These are phyloP conservation scores for Thaumatotibia leucotreta DNA, from an alignment of 1,140 invertebrate genomes.

Conservation along the genomic window DNA sequence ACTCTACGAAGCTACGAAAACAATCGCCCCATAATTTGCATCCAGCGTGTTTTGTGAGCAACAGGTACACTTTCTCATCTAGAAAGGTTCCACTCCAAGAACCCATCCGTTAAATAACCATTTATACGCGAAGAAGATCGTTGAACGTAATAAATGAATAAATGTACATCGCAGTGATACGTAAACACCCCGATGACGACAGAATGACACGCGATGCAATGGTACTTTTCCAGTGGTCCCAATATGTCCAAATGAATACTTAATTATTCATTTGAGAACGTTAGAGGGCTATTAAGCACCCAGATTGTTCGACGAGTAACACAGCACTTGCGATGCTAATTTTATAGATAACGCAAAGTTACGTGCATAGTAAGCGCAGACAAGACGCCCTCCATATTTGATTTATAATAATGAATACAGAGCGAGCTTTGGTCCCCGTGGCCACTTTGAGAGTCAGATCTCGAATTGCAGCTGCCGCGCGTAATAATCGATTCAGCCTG, in stretches of 20 bases:
- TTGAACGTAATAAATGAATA: constrained; percentile 1
- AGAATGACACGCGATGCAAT: background rate
- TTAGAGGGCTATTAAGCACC: background rate
- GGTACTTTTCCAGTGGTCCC: constrained; percentile 5
- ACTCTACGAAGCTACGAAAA: too few relatives aligned
- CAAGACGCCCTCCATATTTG: constrained; percentile 40
- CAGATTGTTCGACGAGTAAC: background rate
- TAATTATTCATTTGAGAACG: constrained; percentile 3
- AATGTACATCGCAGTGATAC: background rate
- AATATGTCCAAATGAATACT: constrained; percentile 5
- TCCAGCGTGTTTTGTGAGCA: background rate
- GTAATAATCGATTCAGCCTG: constrained; percentile 54
- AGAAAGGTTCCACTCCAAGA: background rate
- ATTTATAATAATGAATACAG: constrained; percentile 51
- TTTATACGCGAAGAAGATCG: constrained; percentile 6
- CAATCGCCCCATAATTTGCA: background rate
- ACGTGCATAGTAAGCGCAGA: constrained; percentile 44
- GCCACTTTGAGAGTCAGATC: constrained; percentile 61
- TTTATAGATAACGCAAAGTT: constrained; percentile 57
- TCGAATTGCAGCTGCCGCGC: constrained; percentile 58
- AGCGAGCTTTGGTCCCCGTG: constrained; percentile 32
- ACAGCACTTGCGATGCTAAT: constrained; percentile 48
- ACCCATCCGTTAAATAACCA: background rate
- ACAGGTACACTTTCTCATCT: background rate
- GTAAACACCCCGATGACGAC: background rate